Base-by-base conservation (phyloP, 1,140 invertebrate genomes). In the Penaeus vannamei region DNA sequence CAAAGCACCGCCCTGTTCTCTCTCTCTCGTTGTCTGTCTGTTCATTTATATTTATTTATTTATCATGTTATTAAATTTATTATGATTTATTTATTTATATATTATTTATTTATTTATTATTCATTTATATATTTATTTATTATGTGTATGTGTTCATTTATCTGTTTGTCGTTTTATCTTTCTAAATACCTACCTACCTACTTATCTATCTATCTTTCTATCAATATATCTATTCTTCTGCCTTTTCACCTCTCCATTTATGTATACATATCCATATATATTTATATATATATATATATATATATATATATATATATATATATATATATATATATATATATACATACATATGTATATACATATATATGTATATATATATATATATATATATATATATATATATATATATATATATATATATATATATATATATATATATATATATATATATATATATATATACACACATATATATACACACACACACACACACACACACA, bases 361-460 rank as follows among this genome's bases (percentile, higher is more conserved):
- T 53, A 82, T 7, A 82, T 53, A 82, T 60, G 60, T 60, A 82
- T 60, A 82, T 82, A 82, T 60, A 82, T 60, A 82, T 82, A 60
- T 82, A 82, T 82, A 3, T 26, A 82, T 82, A 61, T 82, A 82
- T 60, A 61, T 26, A 82, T 61, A 61, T 82, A 82, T 60, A 3
- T 82, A 82, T 60, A 14, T 61, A 60, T 60, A 3, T 53, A 59
- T 19, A 5, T 61, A n/a, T 42, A 1, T 14, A 82, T 82, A 14
- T 82, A 42, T 82, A 59, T 53, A 82, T 82, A 12, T 82, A 59
- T 82, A 14, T 60, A 59, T 82, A 59, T 19, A 82, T 82, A 82
- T 82, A 82, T 82, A 60, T 82, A 82, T 82, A 82, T 82, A 82
- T 82, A 82, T 82, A 82, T 82, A 82, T 82, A 82, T 82, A 53